A percentile compares a stretch with the other conserved stretches of the same genome.
Evolutionary conservation across 2,888 invertebrate species (phyloP).

Genomic region (Cataglyphis albicans): DNA sequence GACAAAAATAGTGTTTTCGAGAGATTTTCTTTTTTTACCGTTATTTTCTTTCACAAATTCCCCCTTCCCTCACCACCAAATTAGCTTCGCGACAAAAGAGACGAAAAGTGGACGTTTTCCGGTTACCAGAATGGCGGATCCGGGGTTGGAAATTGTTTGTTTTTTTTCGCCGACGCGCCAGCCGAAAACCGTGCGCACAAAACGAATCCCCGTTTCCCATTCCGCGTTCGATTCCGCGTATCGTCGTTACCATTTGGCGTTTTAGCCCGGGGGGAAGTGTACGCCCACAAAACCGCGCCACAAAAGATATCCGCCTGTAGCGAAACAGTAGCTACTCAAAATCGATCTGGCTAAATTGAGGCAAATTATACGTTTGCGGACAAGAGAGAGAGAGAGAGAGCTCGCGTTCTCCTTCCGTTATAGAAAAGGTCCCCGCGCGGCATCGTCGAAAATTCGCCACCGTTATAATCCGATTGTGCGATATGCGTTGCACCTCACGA

Average conservation of each 20-base stretch:
- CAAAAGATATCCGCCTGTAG: conserved; percentile 85
- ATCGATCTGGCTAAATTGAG: conserved; percentile 82
- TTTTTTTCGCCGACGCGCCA: conserved; percentile 60
- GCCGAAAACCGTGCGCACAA: conserved; percentile 69
- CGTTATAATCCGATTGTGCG: conserved; percentile 39
- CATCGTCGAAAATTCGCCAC: conserved; percentile 35
- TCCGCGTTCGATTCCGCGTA: conserved; percentile 76
- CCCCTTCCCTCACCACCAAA: conserved; percentile 15
- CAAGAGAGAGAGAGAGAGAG: conserved; percentile 58
- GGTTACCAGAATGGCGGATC: conserved; percentile 60
- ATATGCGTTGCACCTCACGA: conserved; percentile 38
- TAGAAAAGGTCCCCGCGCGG: conserved; percentile 53
- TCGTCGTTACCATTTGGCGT: conserved; percentile 84
- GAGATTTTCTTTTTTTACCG: conserved; percentile 46
- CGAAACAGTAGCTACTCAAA: conserved; percentile 84
- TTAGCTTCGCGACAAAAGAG: conserved; percentile 69
- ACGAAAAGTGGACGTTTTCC: conserved; percentile 60
- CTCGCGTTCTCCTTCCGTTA: conserved; percentile 74
- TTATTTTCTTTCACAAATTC: conserved; percentile 61
- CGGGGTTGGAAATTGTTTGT: conserved; percentile 68
- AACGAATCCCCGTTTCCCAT: conserved; percentile 77
- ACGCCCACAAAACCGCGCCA: conserved; percentile 84
- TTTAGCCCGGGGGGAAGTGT: conserved; percentile 83
- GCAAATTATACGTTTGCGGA: conserved; percentile 84
- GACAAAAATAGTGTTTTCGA: conserved; percentile 35